These are phyloP conservation scores for Nemapogon koenigi DNA, from an alignment of 2,888 invertebrate genomes.

Conservation along the genomic window DNA sequence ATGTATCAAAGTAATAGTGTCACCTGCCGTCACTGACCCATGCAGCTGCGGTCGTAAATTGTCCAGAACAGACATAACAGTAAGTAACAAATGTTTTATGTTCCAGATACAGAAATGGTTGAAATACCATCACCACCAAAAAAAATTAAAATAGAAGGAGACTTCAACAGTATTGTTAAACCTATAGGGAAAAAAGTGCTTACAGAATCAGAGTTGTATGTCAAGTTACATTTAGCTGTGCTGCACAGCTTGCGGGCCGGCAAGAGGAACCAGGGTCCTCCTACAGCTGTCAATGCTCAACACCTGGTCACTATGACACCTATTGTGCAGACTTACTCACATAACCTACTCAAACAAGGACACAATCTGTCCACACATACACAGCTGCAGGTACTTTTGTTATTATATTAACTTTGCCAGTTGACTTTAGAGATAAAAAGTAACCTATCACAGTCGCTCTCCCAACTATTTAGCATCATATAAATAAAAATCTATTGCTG, in stretches of 20 bases:
- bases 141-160: slow-evolving; percentile 46
- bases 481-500: too few relatives aligned
- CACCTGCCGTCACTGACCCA: too few relatives aligned
- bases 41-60: too few relatives aligned
- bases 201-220: slow-evolving; percentile 57
- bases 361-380: slow-evolving; percentile 39
- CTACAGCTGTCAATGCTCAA: slow-evolving; percentile 70
- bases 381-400: slow-evolving; percentile 36
- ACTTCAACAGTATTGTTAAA: slow-evolving; percentile 28
- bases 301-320: slow-evolving; percentile 61
- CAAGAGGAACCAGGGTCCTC: slow-evolving; percentile 30
- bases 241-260: slow-evolving; percentile 63
- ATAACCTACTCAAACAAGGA: slow-evolving; percentile 34
- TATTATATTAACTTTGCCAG: background rate
- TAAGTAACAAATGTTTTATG: background rate
- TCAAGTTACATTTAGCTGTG: slow-evolving; percentile 72
- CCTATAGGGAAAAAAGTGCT: slow-evolving; percentile 25
- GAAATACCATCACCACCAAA: slow-evolving; percentile 36
- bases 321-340: slow-evolving; percentile 46
- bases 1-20: too few relatives aligned
- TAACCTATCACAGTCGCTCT: too few relatives aligned
- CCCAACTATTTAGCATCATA: too few relatives aligned
- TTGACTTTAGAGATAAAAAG: too few relatives aligned
- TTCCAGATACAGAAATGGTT: slow-evolving; percentile 43
- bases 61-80: too few relatives aligned